Evolutionary conservation across 2,888 invertebrate genomes (phyloP).

Genomic region (Agrochola macilenta): DNA sequence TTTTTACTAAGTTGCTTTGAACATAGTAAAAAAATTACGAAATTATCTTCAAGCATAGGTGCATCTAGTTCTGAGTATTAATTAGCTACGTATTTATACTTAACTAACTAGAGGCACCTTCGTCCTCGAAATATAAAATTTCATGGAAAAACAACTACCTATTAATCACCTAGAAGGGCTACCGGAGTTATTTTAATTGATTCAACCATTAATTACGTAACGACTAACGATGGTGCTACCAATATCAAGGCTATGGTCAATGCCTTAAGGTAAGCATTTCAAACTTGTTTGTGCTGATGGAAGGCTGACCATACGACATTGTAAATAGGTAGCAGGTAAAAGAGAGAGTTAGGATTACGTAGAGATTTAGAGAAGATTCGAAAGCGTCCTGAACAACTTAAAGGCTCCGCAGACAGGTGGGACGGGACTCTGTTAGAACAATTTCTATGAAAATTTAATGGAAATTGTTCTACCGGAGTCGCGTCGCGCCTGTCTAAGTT

Average conservation of each 20-base stretch:
- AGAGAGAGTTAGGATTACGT: neutral
- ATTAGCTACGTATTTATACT: too few species aligned
- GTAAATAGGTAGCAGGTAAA: neutral
- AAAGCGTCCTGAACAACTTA: neutral
- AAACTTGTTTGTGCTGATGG: conserved; percentile 2
- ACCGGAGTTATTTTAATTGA: neutral
- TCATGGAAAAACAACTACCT: neutral
- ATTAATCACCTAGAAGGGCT: neutral
- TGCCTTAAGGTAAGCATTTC: neutral
- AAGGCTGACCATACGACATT: neutral
- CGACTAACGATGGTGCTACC: neutral
- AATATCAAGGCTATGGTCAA: conserved; percentile 21
- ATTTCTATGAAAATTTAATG: neutral
- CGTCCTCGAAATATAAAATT: neutral
- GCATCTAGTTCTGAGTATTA: too few species aligned
- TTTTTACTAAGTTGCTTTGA: neutral
- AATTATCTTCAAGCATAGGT: neutral
- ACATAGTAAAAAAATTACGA: neutral
- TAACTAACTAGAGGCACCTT: too few species aligned
- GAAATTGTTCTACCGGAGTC: neutral
- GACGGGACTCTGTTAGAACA: neutral
- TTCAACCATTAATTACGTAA: conserved; percentile 2
- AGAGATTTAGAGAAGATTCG: neutral
- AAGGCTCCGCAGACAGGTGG: neutral
- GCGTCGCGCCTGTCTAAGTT: neutral